A percentile compares a stretch with the other conserved stretches of the same genome.
phyloP scores from a whole-genome alignment of 2,888 invertebrate species.

The Clistopyga incitator region DNA sequence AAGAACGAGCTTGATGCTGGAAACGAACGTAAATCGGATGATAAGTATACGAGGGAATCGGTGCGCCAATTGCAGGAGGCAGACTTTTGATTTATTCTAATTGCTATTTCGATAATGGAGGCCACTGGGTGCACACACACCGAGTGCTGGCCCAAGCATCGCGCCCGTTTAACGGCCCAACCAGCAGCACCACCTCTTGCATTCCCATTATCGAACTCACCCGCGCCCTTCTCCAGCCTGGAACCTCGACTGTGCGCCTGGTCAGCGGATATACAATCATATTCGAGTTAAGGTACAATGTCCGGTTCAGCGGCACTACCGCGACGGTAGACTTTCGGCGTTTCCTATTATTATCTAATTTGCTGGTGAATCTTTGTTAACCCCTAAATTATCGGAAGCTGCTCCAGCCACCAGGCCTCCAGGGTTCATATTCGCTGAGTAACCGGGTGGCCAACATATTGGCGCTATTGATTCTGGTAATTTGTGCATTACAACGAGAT shows the following conservation, averaged over 20 bases:
- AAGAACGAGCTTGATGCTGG: slow-evolving; percentile 67
- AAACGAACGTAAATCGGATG: slow-evolving; percentile 71
- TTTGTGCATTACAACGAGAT: not conserved
- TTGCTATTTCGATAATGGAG: slow-evolving; percentile 84
- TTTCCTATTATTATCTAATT: slow-evolving; percentile 82
- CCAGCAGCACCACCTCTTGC: slow-evolving; percentile 75
- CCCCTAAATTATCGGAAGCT: slow-evolving; percentile 78
- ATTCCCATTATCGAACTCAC: slow-evolving; percentile 83
- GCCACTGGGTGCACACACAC: slow-evolving; percentile 63
- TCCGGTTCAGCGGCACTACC: slow-evolving; percentile 69
- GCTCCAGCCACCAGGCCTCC: not conserved
- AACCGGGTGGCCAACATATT: not conserved
- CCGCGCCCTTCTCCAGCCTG: slow-evolving; percentile 32
- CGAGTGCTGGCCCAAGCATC: slow-evolving; percentile 42
- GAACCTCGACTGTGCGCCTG: slow-evolving; percentile 41
- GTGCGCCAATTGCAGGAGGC: slow-evolving; percentile 76
- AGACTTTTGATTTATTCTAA: slow-evolving; percentile 83
- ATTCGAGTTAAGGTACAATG: slow-evolving; percentile 81
- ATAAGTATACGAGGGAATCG: slow-evolving; percentile 74
- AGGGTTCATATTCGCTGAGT: not conserved
- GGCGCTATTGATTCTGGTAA: not conserved
- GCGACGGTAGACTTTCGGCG: slow-evolving; percentile 63
- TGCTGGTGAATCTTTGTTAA: slow-evolving; percentile 81
- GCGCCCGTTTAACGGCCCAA: slow-evolving; percentile 57
- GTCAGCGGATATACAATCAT: slow-evolving; percentile 80